These are phyloP conservation scores for Alligator mississippiensis DNA, from an alignment of 2,113 vertebrate species.

Conservation along the genomic window DNA sequence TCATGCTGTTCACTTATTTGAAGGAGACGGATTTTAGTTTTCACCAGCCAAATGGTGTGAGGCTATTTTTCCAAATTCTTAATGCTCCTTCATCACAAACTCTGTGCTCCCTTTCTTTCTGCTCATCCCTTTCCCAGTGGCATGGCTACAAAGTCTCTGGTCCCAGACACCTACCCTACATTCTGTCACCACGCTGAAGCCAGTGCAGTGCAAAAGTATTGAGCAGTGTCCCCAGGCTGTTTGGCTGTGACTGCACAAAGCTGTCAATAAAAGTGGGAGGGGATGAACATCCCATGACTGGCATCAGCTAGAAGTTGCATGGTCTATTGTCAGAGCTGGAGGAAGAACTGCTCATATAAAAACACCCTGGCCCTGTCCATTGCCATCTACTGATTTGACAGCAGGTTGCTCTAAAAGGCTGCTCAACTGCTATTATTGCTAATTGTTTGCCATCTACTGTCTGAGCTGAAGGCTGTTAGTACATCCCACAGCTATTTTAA, in stretches of 20 bases:
- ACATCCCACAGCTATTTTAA: not conserved
- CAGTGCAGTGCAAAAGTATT: constrained; percentile 24
- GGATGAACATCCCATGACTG: constrained; percentile 5
- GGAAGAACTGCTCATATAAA: constrained; percentile 16
- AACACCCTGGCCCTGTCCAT: not conserved
- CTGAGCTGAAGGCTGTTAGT: constrained; percentile 13
- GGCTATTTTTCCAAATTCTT: not conserved
- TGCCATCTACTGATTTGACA: not conserved
- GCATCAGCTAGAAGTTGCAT: not conserved
- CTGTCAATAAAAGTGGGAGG: constrained; percentile 54
- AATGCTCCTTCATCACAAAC: not conserved
- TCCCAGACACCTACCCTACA: not conserved
- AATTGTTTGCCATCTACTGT: not conserved
- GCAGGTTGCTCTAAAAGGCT: not conserved
- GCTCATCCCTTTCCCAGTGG: not conserved
- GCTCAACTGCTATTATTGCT: not conserved
- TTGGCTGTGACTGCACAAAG: constrained; percentile 47
- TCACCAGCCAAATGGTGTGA: not conserved
- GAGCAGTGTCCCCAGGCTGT: constrained; percentile 41
- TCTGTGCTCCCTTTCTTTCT: not conserved
- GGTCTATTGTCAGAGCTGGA: not conserved
- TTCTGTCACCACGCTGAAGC: constrained; percentile 9
- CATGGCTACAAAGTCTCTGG: not conserved
- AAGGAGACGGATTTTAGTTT: not conserved
- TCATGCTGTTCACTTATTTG: not conserved